These are phyloP conservation scores for Gnathonemus longibarbis DNA, from an alignment of 2,113 vertebrate genomes.

Conservation along the genomic window DNA sequence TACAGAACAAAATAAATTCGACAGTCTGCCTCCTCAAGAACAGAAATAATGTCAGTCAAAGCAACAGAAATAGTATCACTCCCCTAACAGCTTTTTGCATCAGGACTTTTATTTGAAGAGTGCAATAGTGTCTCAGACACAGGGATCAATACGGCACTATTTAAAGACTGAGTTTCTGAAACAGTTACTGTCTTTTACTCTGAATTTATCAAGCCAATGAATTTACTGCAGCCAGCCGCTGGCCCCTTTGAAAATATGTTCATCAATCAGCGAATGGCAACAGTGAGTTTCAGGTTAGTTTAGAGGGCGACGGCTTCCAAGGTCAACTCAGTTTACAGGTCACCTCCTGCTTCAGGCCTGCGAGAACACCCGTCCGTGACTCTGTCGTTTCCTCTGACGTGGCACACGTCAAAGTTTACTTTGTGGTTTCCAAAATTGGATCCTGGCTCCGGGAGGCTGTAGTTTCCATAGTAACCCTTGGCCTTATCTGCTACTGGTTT, in stretches of 20 bases:
- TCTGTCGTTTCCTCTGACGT: constrained; percentile 47
- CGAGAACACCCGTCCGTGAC: constrained; percentile 75
- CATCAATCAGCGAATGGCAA: neutral
- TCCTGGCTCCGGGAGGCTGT: constrained; percentile 81
- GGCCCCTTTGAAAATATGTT: constrained; percentile 32
- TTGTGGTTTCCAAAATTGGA: constrained; percentile 94
- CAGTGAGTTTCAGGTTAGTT: neutral
- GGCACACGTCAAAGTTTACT: constrained; percentile 89
- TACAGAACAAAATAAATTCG: neutral
- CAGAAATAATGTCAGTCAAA: neutral
- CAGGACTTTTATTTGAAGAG: constrained; percentile 41
- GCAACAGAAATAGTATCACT: neutral
- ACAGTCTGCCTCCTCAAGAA: neutral
- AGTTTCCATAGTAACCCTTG: constrained; percentile 79
- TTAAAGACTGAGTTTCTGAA: constrained; percentile 50
- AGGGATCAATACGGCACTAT: constrained; percentile 35
- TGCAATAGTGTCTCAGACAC: neutral
- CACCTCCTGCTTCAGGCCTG: constrained; percentile 70
- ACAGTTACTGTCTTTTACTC: constrained; percentile 48
- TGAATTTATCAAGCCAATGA: constrained; percentile 42
- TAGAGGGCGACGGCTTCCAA: constrained; percentile 41
- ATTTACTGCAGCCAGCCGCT: constrained; percentile 43
- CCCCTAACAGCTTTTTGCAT: constrained; percentile 38
- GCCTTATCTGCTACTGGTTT: constrained; percentile 83
- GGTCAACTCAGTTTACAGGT: constrained; percentile 74